Evolutionary conservation across 2,797 vertebrate genomes (phyloP).

Genomic region (Hipposideros larvatus): DNA sequence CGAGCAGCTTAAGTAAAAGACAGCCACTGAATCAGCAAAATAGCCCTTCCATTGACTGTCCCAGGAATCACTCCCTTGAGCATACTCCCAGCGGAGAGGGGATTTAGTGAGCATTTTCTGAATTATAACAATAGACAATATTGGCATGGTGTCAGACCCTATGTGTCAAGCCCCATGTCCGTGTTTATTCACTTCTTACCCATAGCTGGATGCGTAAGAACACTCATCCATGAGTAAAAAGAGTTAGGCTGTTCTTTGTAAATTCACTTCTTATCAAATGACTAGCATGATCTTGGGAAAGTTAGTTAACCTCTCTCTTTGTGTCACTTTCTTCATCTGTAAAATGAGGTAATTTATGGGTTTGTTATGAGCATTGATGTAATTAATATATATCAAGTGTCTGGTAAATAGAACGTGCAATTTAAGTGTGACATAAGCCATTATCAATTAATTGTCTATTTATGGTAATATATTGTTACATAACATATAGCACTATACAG

Average conservation of each 20-base stretch:
- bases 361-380: background rate
- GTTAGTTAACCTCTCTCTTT: background rate
- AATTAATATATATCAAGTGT: background rate
- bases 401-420: background rate
- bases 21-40: background rate
- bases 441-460: slow-evolving; percentile 11
- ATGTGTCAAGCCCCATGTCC: background rate
- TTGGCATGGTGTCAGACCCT: background rate
- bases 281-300: background rate
- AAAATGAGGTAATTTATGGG: background rate
- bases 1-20: background rate
- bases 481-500: background rate
- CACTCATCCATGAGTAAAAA: background rate
- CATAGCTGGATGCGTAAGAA: background rate
- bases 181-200: background rate
- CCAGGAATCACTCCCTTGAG: background rate
- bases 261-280: background rate
- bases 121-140: background rate
- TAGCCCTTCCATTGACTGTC: background rate
- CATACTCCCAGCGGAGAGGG: background rate
- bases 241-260: background rate
- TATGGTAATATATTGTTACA: background rate
- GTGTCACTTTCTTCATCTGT: background rate
- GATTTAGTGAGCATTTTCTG: background rate
- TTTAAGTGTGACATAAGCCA: background rate